These are phyloP conservation scores for Aphrophora alni DNA, from an alignment of 2,888 invertebrate species.

Conservation along the genomic window DNA sequence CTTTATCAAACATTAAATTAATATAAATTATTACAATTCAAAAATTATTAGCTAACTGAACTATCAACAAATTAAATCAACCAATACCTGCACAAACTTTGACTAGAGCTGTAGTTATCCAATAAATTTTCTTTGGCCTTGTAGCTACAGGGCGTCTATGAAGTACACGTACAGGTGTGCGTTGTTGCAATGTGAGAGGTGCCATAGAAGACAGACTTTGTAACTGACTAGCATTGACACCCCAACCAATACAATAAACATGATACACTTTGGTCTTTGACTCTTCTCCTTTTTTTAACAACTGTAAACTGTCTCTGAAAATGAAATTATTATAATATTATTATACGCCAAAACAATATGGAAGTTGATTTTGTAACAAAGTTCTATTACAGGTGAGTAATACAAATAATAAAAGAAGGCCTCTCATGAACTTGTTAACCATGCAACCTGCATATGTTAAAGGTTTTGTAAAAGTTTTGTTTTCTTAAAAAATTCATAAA, in stretches of 20 bases:
- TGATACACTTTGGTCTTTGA: constrained; percentile 86
- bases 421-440: too few relatives aligned
- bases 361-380: too few relatives aligned
- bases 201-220: constrained; percentile 22
- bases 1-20: too few relatives aligned
- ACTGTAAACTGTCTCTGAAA: constrained; percentile 68
- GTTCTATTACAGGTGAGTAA: neutral
- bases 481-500: too few relatives aligned
- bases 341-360: too few relatives aligned
- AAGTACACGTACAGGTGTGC: constrained; percentile 89
- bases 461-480: too few relatives aligned
- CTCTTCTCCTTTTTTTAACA: constrained; percentile 86
- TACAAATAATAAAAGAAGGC: neutral
- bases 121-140: constrained; percentile 70
- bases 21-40: too few relatives aligned
- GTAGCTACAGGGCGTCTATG: constrained; percentile 81
- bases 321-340: constrained; percentile 30
- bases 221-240: constrained; percentile 30
- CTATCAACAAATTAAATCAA: too few relatives aligned
- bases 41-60: too few relatives aligned
- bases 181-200: constrained; percentile 72
- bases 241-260: constrained; percentile 68
- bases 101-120: constrained; percentile 56
- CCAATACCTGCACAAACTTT: neutral
- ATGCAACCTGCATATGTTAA: too few relatives aligned